Percentiles rank a stretch among this genome's conserved stretches.
These are phyloP conservation scores for Probosciger aterrimus DNA, from an alignment of 2,113 vertebrate genomes.

Conservation along the genomic window DNA sequence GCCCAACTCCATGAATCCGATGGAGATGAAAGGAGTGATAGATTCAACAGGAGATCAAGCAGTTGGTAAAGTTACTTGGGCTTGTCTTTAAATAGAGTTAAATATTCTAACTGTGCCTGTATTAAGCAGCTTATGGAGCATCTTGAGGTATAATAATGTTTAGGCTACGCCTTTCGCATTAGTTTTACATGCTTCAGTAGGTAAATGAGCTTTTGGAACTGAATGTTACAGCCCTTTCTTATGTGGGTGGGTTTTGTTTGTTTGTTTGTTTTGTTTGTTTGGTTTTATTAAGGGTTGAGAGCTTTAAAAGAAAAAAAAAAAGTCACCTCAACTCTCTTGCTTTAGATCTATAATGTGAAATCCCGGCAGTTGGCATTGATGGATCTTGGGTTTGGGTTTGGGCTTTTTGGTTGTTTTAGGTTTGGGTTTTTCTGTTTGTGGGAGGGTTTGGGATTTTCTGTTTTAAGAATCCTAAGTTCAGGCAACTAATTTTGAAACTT, in stretches of 20 bases:
- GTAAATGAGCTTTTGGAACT: not conserved
- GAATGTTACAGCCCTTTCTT: not conserved
- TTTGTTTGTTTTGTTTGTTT: not conserved
- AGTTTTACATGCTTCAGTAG: not conserved
- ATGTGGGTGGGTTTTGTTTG: not conserved
- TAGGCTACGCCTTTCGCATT: accelerated
- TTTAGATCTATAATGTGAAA: not conserved
- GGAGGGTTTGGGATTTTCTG: not conserved
- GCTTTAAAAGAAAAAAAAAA: not conserved
- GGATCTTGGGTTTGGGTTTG: not conserved
- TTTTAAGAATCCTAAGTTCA: not conserved
- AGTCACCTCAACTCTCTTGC: not conserved
- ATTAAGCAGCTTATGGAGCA: not conserved
- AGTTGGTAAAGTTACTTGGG: slow-evolving; percentile 72
- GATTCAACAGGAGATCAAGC: slow-evolving; percentile 68
- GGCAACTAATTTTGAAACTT: not conserved
- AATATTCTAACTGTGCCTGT: not conserved
- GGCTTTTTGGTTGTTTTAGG: not conserved
- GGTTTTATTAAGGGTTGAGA: not conserved
- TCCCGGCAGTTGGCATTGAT: not conserved
- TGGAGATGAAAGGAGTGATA: slow-evolving; percentile 62
- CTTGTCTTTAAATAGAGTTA: not conserved
- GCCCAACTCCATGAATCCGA: not conserved
- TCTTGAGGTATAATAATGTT: not conserved
- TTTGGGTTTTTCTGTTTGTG: not conserved